These are phyloP conservation scores for Cydia pomonella DNA, from an alignment of 1,140 invertebrate genomes.

Conservation along the genomic window DNA sequence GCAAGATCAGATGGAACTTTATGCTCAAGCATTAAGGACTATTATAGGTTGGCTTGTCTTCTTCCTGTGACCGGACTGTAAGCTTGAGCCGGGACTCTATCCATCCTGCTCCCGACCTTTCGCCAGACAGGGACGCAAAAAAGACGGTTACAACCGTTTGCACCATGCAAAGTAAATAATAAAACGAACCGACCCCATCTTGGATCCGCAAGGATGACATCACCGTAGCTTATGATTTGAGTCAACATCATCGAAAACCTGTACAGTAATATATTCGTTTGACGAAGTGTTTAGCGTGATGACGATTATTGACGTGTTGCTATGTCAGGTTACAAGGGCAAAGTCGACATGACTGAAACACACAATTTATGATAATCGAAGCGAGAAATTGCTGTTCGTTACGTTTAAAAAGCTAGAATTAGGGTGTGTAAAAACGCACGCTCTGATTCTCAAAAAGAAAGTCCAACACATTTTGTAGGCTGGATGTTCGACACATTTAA, in stretches of 20 bases:
- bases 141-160: constrained; percentile 71
- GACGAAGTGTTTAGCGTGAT: constrained; percentile 38
- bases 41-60: background rate
- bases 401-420: constrained; percentile 29
- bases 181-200: constrained; percentile 65
- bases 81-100: constrained; percentile 44
- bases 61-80: constrained; percentile 4
- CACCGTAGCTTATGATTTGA: constrained; percentile 72
- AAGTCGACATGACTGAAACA: constrained; percentile 8
- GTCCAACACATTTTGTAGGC: background rate
- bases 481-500: background rate
- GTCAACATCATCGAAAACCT: constrained; percentile 51
- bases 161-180: constrained; percentile 70
- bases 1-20: background rate
- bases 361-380: constrained; percentile 16
- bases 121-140: constrained; percentile 60
- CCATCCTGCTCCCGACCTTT: constrained; percentile 53
- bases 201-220: constrained; percentile 66
- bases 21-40: background rate
- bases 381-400: constrained; percentile 24
- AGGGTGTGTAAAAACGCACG: constrained; percentile 24
- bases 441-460: constrained; percentile 29
- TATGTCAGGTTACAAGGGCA: constrained; percentile 42
- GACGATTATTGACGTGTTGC: constrained; percentile 52
- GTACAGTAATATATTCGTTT: constrained; percentile 46